Percentiles rank a stretch among this genome's conserved stretches.
Evolutionary conservation across 2,888 invertebrate species (phyloP).

Genomic region (Tipula vernalis): DNA sequence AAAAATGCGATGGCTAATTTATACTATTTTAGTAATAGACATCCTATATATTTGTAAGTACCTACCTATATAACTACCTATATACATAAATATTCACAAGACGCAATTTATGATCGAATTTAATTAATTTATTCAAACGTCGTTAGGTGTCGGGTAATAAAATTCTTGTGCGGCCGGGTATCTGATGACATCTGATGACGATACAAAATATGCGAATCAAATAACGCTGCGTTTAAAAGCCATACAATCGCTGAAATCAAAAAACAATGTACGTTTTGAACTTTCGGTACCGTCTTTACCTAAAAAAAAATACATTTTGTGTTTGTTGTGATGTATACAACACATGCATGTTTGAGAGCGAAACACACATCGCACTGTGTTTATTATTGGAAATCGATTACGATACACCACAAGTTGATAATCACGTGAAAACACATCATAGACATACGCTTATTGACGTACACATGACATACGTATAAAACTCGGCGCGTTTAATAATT

Average conservation of each 20-base stretch:
- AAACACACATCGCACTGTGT: not conserved
- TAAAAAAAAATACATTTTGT: not conserved
- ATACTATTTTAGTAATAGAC: not conserved
- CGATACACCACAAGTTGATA: not conserved
- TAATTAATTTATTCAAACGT: not conserved
- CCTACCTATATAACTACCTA: not conserved
- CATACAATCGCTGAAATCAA: not conserved
- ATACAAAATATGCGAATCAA: not conserved
- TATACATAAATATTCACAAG: not conserved
- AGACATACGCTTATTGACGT: not conserved
- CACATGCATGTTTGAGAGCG: not conserved
- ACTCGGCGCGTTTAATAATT: not conserved
- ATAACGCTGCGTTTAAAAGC: not conserved
- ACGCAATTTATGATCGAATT: not conserved
- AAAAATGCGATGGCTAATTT: not conserved
- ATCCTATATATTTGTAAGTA: not conserved
- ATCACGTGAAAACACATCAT: not conserved
- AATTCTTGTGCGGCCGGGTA: not conserved
- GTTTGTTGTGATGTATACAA: not conserved
- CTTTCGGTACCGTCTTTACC: not conserved
- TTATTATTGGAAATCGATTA: not conserved
- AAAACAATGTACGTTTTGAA: not conserved
- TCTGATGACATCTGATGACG: not conserved
- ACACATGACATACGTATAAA: not conserved
- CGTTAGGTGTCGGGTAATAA: not conserved